phyloP scores from a whole-genome alignment of 2,113 vertebrate genomes.

The Hippoglossus stenolepis region DNA sequence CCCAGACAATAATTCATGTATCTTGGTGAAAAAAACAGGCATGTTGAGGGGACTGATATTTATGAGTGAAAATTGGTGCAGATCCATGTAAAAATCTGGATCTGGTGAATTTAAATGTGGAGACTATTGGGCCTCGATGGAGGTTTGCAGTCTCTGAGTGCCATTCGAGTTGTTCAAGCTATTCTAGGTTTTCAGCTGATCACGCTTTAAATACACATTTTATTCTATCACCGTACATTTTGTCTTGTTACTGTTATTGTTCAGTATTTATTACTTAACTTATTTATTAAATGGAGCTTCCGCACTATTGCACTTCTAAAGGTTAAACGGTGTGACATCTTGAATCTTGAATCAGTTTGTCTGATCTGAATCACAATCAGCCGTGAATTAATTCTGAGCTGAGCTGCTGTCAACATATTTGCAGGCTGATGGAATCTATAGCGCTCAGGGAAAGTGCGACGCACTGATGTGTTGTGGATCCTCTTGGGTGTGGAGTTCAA shows the following conservation, averaged over 20 bases:
- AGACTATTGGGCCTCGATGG: too few species aligned
- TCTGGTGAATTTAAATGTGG: neutral
- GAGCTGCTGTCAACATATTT: neutral
- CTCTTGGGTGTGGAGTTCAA: slow-evolving; percentile 1
- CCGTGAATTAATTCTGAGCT: neutral
- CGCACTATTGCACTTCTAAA: too few species aligned
- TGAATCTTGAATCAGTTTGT: neutral
- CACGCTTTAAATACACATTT: neutral
- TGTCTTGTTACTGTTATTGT: neutral
- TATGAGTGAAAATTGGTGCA: too few species aligned
- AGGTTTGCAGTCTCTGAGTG: neutral
- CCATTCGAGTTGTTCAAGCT: too few species aligned
- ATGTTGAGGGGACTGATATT: too few species aligned
- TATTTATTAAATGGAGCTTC: too few species aligned
- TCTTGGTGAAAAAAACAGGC: neutral
- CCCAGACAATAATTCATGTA: neutral
- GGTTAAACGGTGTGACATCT: neutral
- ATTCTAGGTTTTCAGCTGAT: neutral
- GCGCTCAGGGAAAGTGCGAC: slow-evolving; percentile 18
- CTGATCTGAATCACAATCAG: neutral
- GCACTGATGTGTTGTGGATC: slow-evolving; percentile 29
- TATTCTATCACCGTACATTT: neutral
- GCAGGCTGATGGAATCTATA: slow-evolving; percentile 1
- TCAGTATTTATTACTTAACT: neutral
- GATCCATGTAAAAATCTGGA: neutral